These are phyloP conservation scores for Ophiothrix spiculata DNA, from an alignment of 35 echinoderm and acorn worm genomes.

Conservation along the genomic window DNA sequence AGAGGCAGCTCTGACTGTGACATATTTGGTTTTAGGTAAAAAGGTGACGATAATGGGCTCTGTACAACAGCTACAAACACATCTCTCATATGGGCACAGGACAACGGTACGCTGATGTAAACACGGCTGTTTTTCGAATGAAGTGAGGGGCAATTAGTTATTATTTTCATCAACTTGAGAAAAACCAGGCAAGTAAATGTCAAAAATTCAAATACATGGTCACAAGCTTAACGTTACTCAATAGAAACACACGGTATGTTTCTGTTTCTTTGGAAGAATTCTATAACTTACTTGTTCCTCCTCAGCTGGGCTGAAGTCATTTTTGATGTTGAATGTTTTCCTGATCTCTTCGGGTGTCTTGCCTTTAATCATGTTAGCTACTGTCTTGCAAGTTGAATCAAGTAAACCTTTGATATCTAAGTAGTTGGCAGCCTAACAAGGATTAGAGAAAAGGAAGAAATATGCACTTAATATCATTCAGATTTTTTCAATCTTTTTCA, in stretches of 20 bases:
- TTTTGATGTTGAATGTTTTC: slow-evolving; percentile 99
- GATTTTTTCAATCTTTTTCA: no score
- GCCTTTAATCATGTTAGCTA: slow-evolving; percentile 99
- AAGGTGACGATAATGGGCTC: no score
- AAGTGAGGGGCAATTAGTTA: not conserved
- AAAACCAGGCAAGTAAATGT: no score
- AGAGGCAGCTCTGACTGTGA: no score
- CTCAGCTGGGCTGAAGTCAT: slow-evolving; percentile 97
- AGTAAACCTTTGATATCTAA: slow-evolving; percentile 95
- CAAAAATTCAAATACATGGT: no score
- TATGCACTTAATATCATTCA: no score
- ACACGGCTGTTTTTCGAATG: not conserved
- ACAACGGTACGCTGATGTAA: not conserved
- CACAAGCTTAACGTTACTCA: no score
- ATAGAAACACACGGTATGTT: no score
- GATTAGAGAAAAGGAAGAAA: not conserved
- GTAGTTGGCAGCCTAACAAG: slow-evolving; percentile 89
- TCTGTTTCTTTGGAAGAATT: no score
- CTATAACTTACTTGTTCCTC: slow-evolving; percentile 98
- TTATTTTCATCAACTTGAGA: not conserved
- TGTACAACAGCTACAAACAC: no score
- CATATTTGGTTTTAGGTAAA: no score
- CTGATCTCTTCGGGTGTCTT: slow-evolving; percentile 98
- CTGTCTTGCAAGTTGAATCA: slow-evolving; percentile 93
- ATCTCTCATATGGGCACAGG: no score